Evolutionary conservation across 2,888 invertebrate species (phyloP), one percentile per base, ranked within the genome.

Genomic region (Cryptocheilus praepositus): DNA sequence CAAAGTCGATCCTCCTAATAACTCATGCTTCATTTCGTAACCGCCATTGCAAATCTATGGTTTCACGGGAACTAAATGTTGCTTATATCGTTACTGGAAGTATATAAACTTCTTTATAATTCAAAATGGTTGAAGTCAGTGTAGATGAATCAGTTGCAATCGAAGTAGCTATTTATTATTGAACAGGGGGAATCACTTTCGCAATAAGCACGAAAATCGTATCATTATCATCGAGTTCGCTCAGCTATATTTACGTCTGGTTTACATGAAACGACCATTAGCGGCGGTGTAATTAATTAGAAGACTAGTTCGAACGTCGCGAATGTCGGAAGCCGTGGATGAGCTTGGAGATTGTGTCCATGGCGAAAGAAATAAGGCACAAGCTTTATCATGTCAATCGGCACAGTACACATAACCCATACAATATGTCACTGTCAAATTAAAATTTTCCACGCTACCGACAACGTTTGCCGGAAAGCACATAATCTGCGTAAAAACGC

Each of bases 221-320:
- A 64, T 70, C 69, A 71, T 70, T 72, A 67, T 76, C 72, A 63
- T 67, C 70, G 61, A 73, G 72, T 68, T 61, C 68, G 61, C 71
- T 73, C 61, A 67, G 55, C 71, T 61, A 76, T 18, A 75, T 77
- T 74, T 69, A 67, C 70, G 71, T 64, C 59, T 66, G 74, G 67
- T 76, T 71, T 73, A 60, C 77, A 77, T 79, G 71, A 77, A 78
- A 76, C 60, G 65, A 73, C 71, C 73, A 71, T 77, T 74, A 78
- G 71, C 62, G 61, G 64, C 75, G 21, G 1, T 5, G 61, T 62
- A 67, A 71, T 62, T 60, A 70, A 67, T 67, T 67, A 43, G 56
- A 55, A 59, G 64, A 62, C 56, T 58, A 64, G 57, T 57, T 55
- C 60, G 36, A 25, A 61, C 45, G 64, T 61, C 62, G 55, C 43